A percentile compares a stretch with the other conserved stretches of the same genome.
Conservation (phyloP, 64 coral and sea anemone species). For the Montipora efflorescens region DNA sequence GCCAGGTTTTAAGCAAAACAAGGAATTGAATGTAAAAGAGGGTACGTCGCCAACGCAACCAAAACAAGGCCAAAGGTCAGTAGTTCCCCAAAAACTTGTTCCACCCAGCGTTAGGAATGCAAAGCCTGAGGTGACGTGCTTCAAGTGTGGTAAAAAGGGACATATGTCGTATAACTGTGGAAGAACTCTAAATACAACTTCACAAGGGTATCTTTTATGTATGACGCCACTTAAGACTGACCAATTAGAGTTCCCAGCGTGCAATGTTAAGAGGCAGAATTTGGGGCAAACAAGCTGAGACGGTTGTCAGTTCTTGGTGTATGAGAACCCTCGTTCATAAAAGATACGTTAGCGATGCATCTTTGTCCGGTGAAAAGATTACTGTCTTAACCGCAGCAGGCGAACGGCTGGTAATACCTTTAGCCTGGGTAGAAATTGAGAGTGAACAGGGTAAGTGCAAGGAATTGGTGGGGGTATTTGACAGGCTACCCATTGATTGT, state of each 20-base stretch:
- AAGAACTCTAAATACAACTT: background rate
- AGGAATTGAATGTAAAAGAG: too few species aligned
- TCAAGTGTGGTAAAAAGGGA: background rate
- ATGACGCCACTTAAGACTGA: too few species aligned
- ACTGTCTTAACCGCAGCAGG: slow-evolving; percentile 8
- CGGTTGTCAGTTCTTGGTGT: slow-evolving; percentile 8
- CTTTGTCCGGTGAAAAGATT: background rate
- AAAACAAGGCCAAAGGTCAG: too few species aligned
- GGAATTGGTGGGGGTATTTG: background rate
- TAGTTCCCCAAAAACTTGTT: background rate
- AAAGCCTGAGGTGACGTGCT: background rate
- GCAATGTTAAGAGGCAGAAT: too few species aligned
- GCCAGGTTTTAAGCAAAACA: too few species aligned
- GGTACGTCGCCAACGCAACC: too few species aligned
- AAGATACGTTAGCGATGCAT: background rate
- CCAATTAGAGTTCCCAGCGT: too few species aligned
- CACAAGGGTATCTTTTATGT: too few species aligned
- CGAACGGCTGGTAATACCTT: background rate
- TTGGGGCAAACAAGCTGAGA: background rate
- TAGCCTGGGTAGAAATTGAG: background rate
- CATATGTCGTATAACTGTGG: slow-evolving; percentile 5
- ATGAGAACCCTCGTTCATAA: background rate
- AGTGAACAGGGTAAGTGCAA: background rate
- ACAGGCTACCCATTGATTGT: slow-evolving; percentile 30
- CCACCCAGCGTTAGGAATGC: too few species aligned